A percentile compares a stretch with the other conserved stretches of the same genome.
phyloP scores from a whole-genome alignment of 53 echinoderm and acorn worm genomes.

The Temnopleurus reevesii region DNA sequence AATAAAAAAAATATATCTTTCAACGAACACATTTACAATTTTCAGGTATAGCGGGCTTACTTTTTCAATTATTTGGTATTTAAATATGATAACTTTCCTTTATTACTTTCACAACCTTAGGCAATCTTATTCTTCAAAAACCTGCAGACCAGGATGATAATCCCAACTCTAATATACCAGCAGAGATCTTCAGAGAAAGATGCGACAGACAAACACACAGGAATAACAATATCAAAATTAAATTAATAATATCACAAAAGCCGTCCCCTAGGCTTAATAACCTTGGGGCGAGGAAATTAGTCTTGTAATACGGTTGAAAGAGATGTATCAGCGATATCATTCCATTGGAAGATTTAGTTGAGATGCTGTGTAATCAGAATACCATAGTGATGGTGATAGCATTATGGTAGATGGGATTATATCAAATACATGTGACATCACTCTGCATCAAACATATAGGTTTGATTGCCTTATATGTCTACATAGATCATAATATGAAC shows the following conservation, averaged over 20 bases:
- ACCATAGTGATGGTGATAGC: not conserved
- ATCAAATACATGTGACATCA: not conserved
- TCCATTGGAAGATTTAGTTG: not conserved
- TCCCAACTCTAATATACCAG: not conserved
- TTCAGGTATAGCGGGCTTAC: no score
- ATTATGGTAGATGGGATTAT: not conserved
- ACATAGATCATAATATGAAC: no score
- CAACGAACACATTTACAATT: no score
- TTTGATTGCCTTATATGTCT: no score
- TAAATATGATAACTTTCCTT: no score
- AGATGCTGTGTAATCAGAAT: not conserved
- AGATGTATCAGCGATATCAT: not conserved
- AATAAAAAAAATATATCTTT: no score
- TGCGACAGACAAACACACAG: not conserved
- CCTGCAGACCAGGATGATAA: not conserved
- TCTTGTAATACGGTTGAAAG: constrained; percentile 19
- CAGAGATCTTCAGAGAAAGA: not conserved
- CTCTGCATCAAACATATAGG: no score
- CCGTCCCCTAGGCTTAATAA: constrained; percentile 23
- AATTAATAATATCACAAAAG: constrained; percentile 38
- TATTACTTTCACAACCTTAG: not conserved
- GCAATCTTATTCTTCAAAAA: not conserved
- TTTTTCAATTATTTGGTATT: no score
- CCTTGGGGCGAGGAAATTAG: constrained; percentile 29
- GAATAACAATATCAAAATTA: constrained; percentile 34